Base-by-base conservation (phyloP, 2,888 invertebrate genomes). In the Escarpia spicata region DNA sequence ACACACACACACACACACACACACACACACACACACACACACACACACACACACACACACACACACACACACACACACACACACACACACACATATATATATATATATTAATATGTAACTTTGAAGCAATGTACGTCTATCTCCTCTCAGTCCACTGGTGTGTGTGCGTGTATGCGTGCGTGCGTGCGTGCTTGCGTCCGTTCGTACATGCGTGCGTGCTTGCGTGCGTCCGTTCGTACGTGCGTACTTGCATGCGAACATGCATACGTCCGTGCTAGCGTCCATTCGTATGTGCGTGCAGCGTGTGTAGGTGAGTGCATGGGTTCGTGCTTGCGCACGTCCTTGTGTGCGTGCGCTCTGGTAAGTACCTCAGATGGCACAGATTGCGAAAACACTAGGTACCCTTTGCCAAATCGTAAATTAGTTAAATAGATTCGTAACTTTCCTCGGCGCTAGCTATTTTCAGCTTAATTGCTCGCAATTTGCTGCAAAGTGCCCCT, bases 401-500 rank as follows among this genome's bases (percentile, higher is more conserved):
- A 75, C n/a, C 75, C 75, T 75, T 75, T 26, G 75, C 75, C 19
- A 75, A 75, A 75, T 75, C 75, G 26, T 75, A 75, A 75, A 75
- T n/a, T 15, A 26, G 75, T 75, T 26, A 75, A 75, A 75, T 75
- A 19, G 75, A 75, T 75, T 75, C 75, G 75, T 75, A 75, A 75
- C n/a, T n/a, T 15, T 75, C 75, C 26, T 4, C 19, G n/a, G 75
- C 75, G 75, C 19, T 19, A 75, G 75, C 75, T 75, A 75, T 75
- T 75, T n/a, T 75, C 75, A 75, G 75, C 75, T 75, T 75, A 75
- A 75, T n/a, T 75, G 75, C n/a, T 75, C 75, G 75, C n/a, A 75
- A 75, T 75, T 75, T 75, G 75, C n/a, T 19, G 26, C 75, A 75
- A 75, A 75, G 75, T 75, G 75, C 75, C 26, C 75, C n/a, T 75